Percentiles rank a stretch among this genome's conserved stretches.
Conservation (phyloP, 1,140 invertebrate genomes). For the Zaprionus camerounensis region DNA sequence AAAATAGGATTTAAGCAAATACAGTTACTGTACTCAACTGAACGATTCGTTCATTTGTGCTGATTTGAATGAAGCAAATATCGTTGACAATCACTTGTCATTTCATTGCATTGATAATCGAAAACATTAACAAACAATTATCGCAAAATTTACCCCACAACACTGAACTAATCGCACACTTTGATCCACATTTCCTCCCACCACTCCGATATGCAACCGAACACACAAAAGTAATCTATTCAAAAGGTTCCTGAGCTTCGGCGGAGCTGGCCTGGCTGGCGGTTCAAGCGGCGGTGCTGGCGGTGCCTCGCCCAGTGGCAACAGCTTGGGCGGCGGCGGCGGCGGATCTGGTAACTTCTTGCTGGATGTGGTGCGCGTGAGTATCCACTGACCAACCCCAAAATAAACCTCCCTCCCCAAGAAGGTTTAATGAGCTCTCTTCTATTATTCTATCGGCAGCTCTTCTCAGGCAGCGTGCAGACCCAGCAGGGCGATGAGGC, state of each 20-base stretch:
- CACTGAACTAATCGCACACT: conserved; percentile 30
- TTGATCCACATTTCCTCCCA: conserved; percentile 23
- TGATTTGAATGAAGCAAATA: neutral
- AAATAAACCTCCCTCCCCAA: too few relatives aligned
- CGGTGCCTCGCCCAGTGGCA: conserved; percentile 65
- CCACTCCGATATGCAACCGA: conserved; percentile 26
- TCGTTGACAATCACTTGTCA: neutral
- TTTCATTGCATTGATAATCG: neutral
- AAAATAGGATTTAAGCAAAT: too few relatives aligned
- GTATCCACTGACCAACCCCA: conserved; percentile 55
- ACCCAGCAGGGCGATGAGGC: conserved; percentile 87
- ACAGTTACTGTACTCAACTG: too few relatives aligned
- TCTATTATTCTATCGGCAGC: conserved; percentile 74
- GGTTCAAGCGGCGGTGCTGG: conserved; percentile 76
- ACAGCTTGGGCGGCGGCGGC: conserved; percentile 86
- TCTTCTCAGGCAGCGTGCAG: conserved; percentile 89
- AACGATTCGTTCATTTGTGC: neutral
- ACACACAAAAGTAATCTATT: conserved; percentile 77
- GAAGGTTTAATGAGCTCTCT: too few relatives aligned
- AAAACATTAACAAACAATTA: conserved; percentile 23
- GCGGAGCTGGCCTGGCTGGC: conserved; percentile 85
- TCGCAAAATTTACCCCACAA: conserved; percentile 30
- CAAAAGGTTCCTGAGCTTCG: conserved; percentile 89
- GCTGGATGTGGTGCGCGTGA: conserved; percentile 94
- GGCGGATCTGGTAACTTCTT: conserved; percentile 93